Percentiles rank a stretch among this genome's conserved stretches.
Evolutionary conservation across 2,113 vertebrate species (phyloP).

Genomic region (Semicossyphus pulcher): DNA sequence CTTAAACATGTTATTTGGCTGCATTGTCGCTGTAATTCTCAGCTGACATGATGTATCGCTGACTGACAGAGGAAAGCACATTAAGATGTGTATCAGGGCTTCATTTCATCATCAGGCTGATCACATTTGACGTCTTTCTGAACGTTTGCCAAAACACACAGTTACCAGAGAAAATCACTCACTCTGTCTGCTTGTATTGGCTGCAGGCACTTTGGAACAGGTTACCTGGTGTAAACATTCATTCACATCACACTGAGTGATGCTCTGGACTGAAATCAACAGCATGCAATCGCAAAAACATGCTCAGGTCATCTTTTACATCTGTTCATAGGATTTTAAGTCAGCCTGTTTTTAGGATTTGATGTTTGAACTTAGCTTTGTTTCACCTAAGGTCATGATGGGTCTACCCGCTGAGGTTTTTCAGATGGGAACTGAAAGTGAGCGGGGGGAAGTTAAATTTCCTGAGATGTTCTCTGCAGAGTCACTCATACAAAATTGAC

Average conservation of each 20-base stretch:
- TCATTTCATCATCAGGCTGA: not conserved
- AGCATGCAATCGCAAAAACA: not conserved
- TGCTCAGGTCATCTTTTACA: not conserved
- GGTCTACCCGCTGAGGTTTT: not conserved
- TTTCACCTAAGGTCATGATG: not conserved
- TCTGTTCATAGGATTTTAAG: not conserved
- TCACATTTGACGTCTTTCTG: conserved; percentile 15
- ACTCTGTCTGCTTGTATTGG: not conserved
- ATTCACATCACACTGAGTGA: not conserved
- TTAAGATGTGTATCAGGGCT: not conserved
- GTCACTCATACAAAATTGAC: not conserved
- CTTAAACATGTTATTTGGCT: not conserved
- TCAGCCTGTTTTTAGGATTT: not conserved
- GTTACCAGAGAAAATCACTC: not conserved
- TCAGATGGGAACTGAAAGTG: conserved; percentile 6
- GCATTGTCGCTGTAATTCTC: not conserved
- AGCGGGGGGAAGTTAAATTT: not conserved
- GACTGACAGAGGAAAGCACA: not conserved
- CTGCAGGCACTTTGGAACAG: not conserved
- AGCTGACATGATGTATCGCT: not conserved
- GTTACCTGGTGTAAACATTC: not conserved
- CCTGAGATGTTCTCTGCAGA: not conserved
- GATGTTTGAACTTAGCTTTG: not conserved
- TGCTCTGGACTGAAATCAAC: not conserved
- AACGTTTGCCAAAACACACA: conserved; percentile 19